Evolutionary conservation across 1,140 invertebrate genomes (phyloP).

Genomic region (Halyomorpha halys): DNA sequence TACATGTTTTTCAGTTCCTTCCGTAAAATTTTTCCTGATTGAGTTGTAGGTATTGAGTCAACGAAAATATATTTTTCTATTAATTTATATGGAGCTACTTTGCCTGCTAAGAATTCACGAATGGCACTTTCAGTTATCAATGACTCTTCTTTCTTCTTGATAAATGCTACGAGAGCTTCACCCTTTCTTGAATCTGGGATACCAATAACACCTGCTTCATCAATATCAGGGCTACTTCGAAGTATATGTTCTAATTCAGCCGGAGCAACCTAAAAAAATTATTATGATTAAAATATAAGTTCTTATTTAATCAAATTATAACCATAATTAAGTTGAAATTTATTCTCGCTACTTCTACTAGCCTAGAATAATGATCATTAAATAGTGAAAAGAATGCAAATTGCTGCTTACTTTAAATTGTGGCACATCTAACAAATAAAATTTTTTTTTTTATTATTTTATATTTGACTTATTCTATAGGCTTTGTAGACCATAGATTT

Average conservation of each 20-base stretch:
- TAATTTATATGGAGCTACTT: constrained; percentile 55
- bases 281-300: constrained; percentile 23
- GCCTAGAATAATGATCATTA: too few species aligned
- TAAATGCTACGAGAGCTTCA: constrained; percentile 50
- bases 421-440: too few species aligned
- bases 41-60: constrained; percentile 57
- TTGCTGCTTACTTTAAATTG: too few species aligned
- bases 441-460: too few species aligned
- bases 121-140: constrained; percentile 41
- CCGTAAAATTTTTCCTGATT: constrained; percentile 63
- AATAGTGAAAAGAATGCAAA: too few species aligned
- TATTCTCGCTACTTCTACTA: too few species aligned
- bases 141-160: constrained; percentile 44
- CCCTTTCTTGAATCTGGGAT: constrained; percentile 50
- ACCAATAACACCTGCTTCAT: constrained; percentile 62
- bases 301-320: too few species aligned
- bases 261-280: constrained; percentile 42
- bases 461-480: too few species aligned
- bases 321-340: too few species aligned
- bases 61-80: constrained; percentile 57
- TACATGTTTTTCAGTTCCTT: constrained; percentile 41
- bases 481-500: too few species aligned
- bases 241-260: constrained; percentile 62
- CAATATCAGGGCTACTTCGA: constrained; percentile 49
- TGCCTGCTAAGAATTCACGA: constrained; percentile 45